phyloP scores from a whole-genome alignment of 2,888 invertebrate genomes.

The Thumatha senex region DNA sequence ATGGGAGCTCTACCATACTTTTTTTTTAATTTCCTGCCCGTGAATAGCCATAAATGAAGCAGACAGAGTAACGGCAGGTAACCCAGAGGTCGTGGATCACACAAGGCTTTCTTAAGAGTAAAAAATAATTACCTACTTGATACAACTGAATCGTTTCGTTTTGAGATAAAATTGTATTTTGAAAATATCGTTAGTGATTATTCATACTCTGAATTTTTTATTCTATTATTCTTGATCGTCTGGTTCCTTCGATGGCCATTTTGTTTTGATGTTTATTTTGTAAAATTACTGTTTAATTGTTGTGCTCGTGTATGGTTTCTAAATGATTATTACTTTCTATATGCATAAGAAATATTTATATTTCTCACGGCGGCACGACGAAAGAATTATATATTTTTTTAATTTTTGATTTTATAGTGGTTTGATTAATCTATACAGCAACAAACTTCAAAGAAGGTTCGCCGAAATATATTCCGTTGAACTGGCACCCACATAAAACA shows the following conservation, averaged over 20 bases:
- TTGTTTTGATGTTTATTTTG: conserved; percentile 13
- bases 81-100: conserved; percentile 22
- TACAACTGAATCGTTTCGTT: conserved; percentile 10
- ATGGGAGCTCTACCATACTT: conserved; percentile 15
- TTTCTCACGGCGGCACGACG: background rate
- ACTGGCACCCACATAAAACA: too few species aligned
- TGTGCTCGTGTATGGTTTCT: conserved; percentile 16
- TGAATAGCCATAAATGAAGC: conserved; percentile 21
- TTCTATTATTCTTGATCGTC: conserved; percentile 17
- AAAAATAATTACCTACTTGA: conserved; percentile 34
- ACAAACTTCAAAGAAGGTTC: too few species aligned
- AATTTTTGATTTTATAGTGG: too few species aligned
- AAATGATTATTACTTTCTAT: background rate
- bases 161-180: conserved; percentile 12
- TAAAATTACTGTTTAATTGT: conserved; percentile 27
- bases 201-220: conserved; percentile 28
- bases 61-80: conserved; percentile 26
- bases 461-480: too few species aligned
- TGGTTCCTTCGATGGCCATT: conserved; percentile 21
- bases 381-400: too few species aligned
- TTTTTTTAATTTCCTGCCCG: conserved; percentile 21
- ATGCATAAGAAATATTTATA: background rate
- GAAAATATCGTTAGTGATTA: conserved; percentile 28
- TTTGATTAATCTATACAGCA: too few species aligned
- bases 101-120: conserved; percentile 24